Base-by-base conservation (phyloP, 2,888 invertebrate genomes). In the Apamea monoglypha region DNA sequence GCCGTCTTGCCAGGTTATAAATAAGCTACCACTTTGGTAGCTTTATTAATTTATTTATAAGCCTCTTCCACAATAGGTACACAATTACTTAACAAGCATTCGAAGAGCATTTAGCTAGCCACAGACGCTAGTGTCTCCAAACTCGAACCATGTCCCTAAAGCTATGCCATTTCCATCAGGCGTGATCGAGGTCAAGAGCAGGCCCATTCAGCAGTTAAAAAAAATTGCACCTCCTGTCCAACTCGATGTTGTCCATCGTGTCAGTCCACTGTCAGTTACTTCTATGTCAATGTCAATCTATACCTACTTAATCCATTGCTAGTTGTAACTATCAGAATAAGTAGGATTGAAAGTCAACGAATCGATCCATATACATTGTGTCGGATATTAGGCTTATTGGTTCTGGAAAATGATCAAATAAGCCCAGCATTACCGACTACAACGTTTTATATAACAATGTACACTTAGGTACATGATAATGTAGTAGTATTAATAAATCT, bases 1-100 rank as follows among this genome's bases (percentile, higher is more conserved):
- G 6, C 56, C 14, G 66, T 80, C 79, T 85, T 87, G 72, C 74
- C 40, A 74, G 29, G 14, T 10, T 8, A 64, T 50, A 72, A 75
- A 78, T 29, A 0, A 32, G 61, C 64, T 75, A 75, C 78, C 14
- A 68, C 14, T 70, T 67, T 50, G 25, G 77, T 87, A 81, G 32
- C 18, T 59, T 82, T 59, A n/a, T 59, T 12, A 59, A 29, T 29
- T 61, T 32, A 8, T 32, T 3, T 18, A 32, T 32, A 3, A 29
- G 29, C 16, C 61, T 63, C 8, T 63, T 8, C 61, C 8, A 61
- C 61, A 63, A 18, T 59, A 21, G 7, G 21, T 59, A 59, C 18
- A 6, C 50, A 40, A 40, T 56, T 56, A 12, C 12, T 56, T 25
- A 56, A 56, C 68, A 29, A 68, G n/a, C 18, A 29, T 47, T 21